Evolutionary conservation across 2,888 invertebrate genomes (phyloP).

Genomic region (Byasa hedistus): DNA sequence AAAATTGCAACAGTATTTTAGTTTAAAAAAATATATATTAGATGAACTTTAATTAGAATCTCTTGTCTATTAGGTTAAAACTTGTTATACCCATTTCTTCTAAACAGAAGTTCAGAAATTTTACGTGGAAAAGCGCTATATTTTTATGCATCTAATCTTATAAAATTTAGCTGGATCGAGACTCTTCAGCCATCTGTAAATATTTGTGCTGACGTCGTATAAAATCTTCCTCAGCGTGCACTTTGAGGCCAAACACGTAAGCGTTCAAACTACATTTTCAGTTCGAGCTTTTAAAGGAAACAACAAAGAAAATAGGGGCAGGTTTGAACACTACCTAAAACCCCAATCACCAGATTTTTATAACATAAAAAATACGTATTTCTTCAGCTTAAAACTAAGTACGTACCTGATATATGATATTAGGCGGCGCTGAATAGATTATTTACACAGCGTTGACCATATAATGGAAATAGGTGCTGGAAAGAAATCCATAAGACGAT

Average conservation of each 20-base stretch:
- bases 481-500: too few species aligned
- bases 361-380: too few species aligned
- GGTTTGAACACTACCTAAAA: neutral
- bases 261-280: neutral
- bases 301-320: neutral
- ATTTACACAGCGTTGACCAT: too few species aligned
- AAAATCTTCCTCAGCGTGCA: neutral
- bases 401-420: too few species aligned
- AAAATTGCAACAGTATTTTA: too few species aligned
- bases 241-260: neutral
- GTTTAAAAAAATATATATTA: too few species aligned
- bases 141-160: slow-evolving; percentile 1
- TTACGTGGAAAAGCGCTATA: neutral
- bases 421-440: too few species aligned
- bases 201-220: neutral
- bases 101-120: neutral
- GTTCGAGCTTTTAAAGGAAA: neutral
- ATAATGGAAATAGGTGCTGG: too few species aligned
- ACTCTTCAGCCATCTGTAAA: neutral
- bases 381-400: too few species aligned
- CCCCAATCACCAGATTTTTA: too few species aligned
- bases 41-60: too few species aligned
- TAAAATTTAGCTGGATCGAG: slow-evolving; percentile 1
- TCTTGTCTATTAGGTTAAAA: neutral
- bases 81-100: neutral